Conservation (phyloP, 2,113 vertebrate genomes). For the Merops nubicus region DNA sequence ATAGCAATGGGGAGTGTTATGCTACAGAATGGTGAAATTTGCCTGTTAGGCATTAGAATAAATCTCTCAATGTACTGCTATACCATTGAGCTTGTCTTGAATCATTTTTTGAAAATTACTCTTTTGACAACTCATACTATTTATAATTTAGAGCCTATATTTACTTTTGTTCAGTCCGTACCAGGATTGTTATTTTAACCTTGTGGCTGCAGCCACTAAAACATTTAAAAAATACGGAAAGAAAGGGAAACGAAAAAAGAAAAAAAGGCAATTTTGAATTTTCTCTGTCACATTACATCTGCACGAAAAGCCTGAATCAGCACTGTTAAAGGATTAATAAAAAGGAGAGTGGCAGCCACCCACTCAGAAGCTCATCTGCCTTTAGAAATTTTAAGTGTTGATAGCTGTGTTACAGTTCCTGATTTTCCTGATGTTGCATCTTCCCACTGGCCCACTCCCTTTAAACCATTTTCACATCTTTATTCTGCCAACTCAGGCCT, state of each 20-base stretch:
- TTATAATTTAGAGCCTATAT: background rate
- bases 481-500: background rate
- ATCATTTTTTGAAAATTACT: background rate
- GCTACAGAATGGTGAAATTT: background rate
- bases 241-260: too few species aligned
- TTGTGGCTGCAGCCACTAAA: background rate
- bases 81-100: background rate
- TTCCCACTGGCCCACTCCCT: background rate
- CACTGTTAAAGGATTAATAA: background rate
- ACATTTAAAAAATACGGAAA: background rate
- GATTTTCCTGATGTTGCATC: background rate
- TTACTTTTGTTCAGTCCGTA: background rate
- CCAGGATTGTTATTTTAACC: background rate
- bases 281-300: background rate
- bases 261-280: background rate
- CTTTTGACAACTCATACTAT: background rate
- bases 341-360: background rate
- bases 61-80: background rate
- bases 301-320: background rate
- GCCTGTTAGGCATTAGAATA: background rate
- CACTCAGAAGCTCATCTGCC: background rate
- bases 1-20: background rate
- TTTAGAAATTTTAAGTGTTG: background rate
- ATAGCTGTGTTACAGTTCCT: background rate
- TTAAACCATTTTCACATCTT: background rate